phyloP scores from a whole-genome alignment of 2,113 vertebrate species.

The Corythornis vintsioides region DNA sequence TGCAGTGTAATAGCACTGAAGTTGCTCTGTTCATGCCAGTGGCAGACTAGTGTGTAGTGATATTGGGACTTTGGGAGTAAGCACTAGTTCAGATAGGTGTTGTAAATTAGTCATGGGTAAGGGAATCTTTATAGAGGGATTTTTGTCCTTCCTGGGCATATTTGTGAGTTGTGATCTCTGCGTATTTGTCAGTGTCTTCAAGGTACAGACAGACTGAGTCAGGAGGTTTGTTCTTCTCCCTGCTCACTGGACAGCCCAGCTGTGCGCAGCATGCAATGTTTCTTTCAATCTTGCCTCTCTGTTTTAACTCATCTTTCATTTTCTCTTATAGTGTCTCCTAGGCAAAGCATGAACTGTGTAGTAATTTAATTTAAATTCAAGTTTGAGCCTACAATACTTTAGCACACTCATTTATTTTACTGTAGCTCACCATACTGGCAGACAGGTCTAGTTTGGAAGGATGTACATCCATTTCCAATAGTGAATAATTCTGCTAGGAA shows the following conservation, averaged over 20 bases:
- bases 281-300: neutral
- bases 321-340: neutral
- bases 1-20: neutral
- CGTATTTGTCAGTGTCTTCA: neutral
- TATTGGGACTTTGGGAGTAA: neutral
- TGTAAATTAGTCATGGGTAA: neutral
- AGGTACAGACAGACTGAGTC: no score
- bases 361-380: neutral
- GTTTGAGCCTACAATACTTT: neutral
- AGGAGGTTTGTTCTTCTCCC: neutral
- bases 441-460: neutral
- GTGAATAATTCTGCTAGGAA: neutral
- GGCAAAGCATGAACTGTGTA: neutral
- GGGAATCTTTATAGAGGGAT: neutral
- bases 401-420: neutral
- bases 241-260: neutral
- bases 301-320: neutral
- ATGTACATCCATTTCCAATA: neutral
- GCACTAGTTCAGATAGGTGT: neutral
- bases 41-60: neutral
- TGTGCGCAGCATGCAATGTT: neutral
- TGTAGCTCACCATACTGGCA: conserved; percentile 30
- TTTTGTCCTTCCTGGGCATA: neutral
- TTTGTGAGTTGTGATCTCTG: neutral
- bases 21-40: neutral